Base-by-base conservation (phyloP, 2,113 vertebrate genomes). In the Brienomyrus longianalis region DNA sequence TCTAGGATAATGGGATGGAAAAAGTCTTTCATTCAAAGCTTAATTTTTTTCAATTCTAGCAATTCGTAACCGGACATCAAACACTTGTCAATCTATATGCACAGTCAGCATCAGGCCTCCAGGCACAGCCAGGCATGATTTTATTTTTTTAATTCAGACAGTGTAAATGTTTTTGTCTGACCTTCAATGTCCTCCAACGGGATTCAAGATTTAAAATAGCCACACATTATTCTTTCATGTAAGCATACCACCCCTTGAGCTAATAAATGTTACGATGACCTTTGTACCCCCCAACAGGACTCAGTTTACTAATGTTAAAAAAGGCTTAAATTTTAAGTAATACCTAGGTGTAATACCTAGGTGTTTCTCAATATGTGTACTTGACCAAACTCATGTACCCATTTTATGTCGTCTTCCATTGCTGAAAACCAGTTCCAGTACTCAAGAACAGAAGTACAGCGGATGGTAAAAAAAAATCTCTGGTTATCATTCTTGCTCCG, bases 151-250 rank as follows among this genome's bases (percentile, higher is more conserved):
- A 59, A 66, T 66, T 66, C n/a, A 66, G 62, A 66, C 45, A 52
- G 23, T 11, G 1, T n/a, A 50, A 86, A 52, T 83, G 19, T 15
- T n/a, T 50, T 35, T 27, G 45, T 27, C 48, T 86, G 84, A 86
- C 84, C 84, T 50, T 86, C 52, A n/a, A 50, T 8, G 4, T 50
- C 84, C 45, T 86, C 45, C n/a, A 27, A 48, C 48, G 52, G n/a
- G 62, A 66, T 27, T 66, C 9, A 66, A 27, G 48, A 86, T 86
- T 86, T 50, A 86, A 50, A 50, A 86, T 50, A 86, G 23, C 84
- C 23, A 6, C 48, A 27, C 84, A 50, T 27, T 50, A 86, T 86
- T 86, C 84, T 86, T 86, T 86, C 84, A 86, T 86, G 84, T 52
- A 50, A 86, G 21, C 45, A 86, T 27, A 23, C 45, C 84, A 27